Evolutionary conservation across 2,888 invertebrate species (phyloP).

Genomic region (Drosophila leonis): DNA sequence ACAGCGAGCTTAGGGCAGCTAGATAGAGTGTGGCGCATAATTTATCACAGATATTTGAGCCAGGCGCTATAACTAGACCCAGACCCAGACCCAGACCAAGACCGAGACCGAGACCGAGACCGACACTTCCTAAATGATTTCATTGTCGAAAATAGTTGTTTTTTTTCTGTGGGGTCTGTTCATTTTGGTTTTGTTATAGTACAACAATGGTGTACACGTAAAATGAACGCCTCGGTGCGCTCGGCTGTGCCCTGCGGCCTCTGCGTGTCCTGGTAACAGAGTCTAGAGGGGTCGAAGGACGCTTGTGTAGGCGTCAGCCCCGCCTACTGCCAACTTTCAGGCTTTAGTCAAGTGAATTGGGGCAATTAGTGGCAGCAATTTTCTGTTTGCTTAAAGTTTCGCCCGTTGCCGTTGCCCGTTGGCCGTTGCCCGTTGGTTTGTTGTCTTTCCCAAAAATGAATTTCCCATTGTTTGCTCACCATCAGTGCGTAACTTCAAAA

Average conservation of each 20-base stretch:
- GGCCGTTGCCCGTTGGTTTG: not conserved
- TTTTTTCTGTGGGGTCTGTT: constrained; percentile 10
- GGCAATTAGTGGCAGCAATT: constrained; percentile 79
- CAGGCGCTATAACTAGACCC: constrained; percentile 26
- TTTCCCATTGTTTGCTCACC: constrained; percentile 35
- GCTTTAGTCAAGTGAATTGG: constrained; percentile 64
- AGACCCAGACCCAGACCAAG: constrained; percentile 15
- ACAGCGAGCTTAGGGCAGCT: not conserved
- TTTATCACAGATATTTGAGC: constrained; percentile 69
- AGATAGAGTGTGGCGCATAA: constrained; percentile 46
- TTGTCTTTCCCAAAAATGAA: constrained; percentile 18
- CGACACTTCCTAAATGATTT: constrained; percentile 73
- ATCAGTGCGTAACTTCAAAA: constrained; percentile 8
- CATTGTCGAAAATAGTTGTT: constrained; percentile 67
- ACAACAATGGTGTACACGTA: constrained; percentile 50
- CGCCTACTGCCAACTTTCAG: constrained; percentile 14
- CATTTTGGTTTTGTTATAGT: not conserved
- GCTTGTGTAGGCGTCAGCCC: not conserved
- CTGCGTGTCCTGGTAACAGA: constrained; percentile 23
- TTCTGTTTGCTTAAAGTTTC: constrained; percentile 75
- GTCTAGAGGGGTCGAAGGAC: constrained; percentile 8
- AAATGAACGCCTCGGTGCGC: constrained; percentile 46
- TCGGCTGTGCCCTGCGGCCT: constrained; percentile 38
- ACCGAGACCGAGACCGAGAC: constrained; percentile 17
- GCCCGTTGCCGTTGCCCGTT: constrained; percentile 3